Base-by-base conservation (phyloP, 1,140 invertebrate species). In the Bombus picipes region DNA sequence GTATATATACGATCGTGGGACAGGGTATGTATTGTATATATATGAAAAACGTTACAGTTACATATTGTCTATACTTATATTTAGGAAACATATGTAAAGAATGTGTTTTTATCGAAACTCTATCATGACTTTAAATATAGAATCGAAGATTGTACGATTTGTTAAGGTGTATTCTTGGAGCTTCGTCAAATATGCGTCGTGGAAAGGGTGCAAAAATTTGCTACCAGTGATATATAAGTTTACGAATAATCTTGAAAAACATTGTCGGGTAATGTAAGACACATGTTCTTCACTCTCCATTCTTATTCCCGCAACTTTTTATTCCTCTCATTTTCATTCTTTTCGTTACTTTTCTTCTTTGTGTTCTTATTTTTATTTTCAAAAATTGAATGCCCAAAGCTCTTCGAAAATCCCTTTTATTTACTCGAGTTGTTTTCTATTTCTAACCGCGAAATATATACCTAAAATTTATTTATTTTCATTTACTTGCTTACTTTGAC, bases 111-210 rank as follows among this genome's bases (percentile, higher is more conserved):
- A 25, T 25, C 5, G 15, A 39, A 83, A 47, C n/a, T 34, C 25
- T 47, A 25, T 9, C 3, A 25, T 10, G 28, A 10, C 39, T 74
- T 66, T n/a, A 37, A 39, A 41, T 15, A 25, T 10, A 12, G 41
- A 39, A 53, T 57, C 37, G 34, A 57, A 13, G 28, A 28, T 77
- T 68, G 32, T 57, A 76, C 34, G 28, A 32, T 53, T 25, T 15
- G 15, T 47, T 47, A 77, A 83, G n/a, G 28, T 57, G 32, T 28
- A 32, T 83, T 83, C 43, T 83, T 83, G 81, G 81, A 83, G 34
- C 28, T 25, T 66, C 2, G 59, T 77, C 81, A 83, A 83, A 43
- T 77, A 77, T 47, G 43, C 10, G 18, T 15, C 15, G 22, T 32
- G 32, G 32, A 5, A 62, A 18, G 39, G 47, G 73, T 47, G 41